These are phyloP conservation scores for Lepidurus packardi DNA, from an alignment of 1,140 invertebrate species.

Conservation along the genomic window DNA sequence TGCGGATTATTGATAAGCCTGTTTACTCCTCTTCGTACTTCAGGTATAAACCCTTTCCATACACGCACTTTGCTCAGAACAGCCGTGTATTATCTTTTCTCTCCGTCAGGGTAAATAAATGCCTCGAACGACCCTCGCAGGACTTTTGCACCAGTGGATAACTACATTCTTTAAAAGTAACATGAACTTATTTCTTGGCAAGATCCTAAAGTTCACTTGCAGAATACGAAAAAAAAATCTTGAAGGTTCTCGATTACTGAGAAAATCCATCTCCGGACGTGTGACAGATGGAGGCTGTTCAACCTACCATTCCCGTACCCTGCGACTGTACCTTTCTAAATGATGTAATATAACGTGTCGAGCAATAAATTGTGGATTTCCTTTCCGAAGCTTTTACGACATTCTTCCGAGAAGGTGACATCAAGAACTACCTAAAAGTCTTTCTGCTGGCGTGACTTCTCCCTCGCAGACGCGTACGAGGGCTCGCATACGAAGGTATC, in stretches of 20 bases:
- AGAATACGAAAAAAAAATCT: not conserved
- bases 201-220: too few relatives aligned
- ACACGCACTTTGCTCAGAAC: not conserved
- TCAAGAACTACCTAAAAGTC: not conserved
- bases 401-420: not conserved
- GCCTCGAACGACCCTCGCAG: not conserved
- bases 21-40: not conserved
- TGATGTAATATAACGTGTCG: not conserved
- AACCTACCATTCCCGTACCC: not conserved
- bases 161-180: not conserved
- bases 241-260: not conserved
- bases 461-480: too few relatives aligned
- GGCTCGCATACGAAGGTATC: too few relatives aligned
- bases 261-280: not conserved
- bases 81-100: not conserved
- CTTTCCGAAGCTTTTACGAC: not conserved
- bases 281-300: not conserved
- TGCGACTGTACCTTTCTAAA: not conserved
- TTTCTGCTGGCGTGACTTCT: not conserved
- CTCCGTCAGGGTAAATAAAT: slow-evolving; percentile 24
- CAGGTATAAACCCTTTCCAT: not conserved
- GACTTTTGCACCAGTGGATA: not conserved
- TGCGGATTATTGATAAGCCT: not conserved
- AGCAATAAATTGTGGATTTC: not conserved
- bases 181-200: too few relatives aligned